Base-by-base conservation (phyloP, 2,888 invertebrate species). In the Papilio gigon region DNA sequence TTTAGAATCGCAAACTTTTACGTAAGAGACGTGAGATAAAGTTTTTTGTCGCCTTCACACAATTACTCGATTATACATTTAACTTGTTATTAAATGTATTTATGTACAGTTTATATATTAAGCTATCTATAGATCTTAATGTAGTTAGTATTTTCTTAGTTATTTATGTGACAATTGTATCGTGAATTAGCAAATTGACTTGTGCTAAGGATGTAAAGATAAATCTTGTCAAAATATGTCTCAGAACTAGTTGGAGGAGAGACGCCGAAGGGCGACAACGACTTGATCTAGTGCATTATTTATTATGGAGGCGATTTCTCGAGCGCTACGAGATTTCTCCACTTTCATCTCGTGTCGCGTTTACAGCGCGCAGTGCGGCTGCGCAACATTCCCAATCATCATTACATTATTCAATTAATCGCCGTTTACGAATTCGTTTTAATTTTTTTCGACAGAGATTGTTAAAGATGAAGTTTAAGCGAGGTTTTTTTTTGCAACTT, bases 281-380 rank as follows among this genome's bases (percentile, higher is more conserved):
- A 56, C 61, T 78, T 77, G 79, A 89, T 87, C 90, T 87, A 86
- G 90, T 89, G 88, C 87, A 90, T 89, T 91, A 91, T 91, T 89
- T 91, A 90, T 89, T 87, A 86, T 85, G 76, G 80, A 80, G 77
- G 83, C 85, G 89, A 90, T 90, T 90, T 91, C 91, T 90, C 85
- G 85, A 75, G 77, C 81, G 77, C 83, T 83, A 81, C 78, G 75
- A 86, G 89, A 89, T 91, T 91, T 92, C 91, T 86, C 91, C 83
- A 90, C 90, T 92, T 91, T 91, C 91, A 86, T 89, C 88, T 90
- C 73, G 86, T 85, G 85, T 27, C 65, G 56, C 65, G 65, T 84
- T 84, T 83, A 82, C 70, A 68, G 61, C n/a, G n/a, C n/a, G n/a
- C 44, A 44, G 44, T 44, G 22, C 44, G 73, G 64, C 65, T 71